phyloP scores from a whole-genome alignment of 2,888 invertebrate genomes.

The Pristionchus japonicus region DNA sequence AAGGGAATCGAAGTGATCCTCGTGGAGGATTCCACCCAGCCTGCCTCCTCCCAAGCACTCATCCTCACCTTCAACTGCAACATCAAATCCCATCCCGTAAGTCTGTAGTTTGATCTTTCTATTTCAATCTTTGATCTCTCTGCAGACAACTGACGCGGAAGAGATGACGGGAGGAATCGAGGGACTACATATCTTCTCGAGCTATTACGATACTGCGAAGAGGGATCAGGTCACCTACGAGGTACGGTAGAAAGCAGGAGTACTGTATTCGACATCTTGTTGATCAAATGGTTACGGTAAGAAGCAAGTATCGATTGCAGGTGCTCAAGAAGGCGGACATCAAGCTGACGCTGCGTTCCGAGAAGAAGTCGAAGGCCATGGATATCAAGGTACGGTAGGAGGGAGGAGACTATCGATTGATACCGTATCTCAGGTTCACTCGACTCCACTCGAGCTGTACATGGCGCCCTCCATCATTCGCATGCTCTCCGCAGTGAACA shows the following conservation, averaged over 20 bases:
- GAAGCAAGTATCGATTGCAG: slow-evolving; percentile 74
- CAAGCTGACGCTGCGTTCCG: slow-evolving; percentile 84
- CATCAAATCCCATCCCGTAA: slow-evolving; percentile 45
- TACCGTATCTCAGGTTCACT: slow-evolving; percentile 27
- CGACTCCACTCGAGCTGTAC: slow-evolving; percentile 50
- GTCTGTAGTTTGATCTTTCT: neutral
- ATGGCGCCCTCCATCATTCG: slow-evolving; percentile 89
- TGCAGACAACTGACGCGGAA: slow-evolving; percentile 61
- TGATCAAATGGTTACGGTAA: neutral
- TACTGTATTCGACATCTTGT: neutral
- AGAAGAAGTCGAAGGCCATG: slow-evolving; percentile 61
- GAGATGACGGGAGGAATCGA: slow-evolving; percentile 67
- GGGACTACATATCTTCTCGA: slow-evolving; percentile 68
- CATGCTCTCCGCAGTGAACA: slow-evolving; percentile 84
- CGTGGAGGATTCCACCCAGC: slow-evolving; percentile 85
- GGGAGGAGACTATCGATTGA: neutral
- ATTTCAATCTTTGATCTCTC: slow-evolving; percentile 1
- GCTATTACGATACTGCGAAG: slow-evolving; percentile 63
- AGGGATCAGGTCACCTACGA: slow-evolving; percentile 63
- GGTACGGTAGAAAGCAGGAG: slow-evolving; percentile 42
- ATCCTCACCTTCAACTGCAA: slow-evolving; percentile 84
- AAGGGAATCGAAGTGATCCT: slow-evolving; percentile 79
- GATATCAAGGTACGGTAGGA: too few relatives aligned
- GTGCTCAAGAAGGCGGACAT: slow-evolving; percentile 87
- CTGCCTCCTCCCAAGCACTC: slow-evolving; percentile 86